These are phyloP conservation scores for Pristionchus pacificus DNA, from an alignment of 1,140 invertebrate genomes.

Conservation along the genomic window DNA sequence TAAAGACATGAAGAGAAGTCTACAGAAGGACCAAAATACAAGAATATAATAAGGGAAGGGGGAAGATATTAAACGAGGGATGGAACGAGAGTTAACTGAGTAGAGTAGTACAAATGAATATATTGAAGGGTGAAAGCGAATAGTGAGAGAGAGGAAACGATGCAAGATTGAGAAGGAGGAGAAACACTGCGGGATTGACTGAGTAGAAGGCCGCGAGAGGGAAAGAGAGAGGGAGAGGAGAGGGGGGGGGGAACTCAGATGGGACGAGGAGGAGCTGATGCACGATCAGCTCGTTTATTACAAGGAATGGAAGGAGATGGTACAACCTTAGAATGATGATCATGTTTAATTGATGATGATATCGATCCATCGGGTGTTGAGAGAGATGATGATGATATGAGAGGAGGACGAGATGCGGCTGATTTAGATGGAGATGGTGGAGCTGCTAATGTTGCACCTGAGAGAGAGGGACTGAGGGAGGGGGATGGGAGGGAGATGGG, in stretches of 20 bases:
- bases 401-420: not conserved
- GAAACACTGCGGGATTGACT: not conserved
- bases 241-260: not conserved
- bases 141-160: not conserved
- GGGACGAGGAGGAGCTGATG: slow-evolving; percentile 6
- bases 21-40: not conserved
- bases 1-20: not conserved
- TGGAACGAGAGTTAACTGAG: slow-evolving; percentile 7
- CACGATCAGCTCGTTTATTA: slow-evolving; percentile 7
- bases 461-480: not conserved
- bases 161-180: not conserved
- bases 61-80: slow-evolving; percentile 12
- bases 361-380: slow-evolving; percentile 2
- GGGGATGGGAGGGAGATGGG: too few species aligned
- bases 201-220: not conserved
- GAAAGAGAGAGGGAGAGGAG: not conserved
- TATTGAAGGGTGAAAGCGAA: not conserved
- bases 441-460: not conserved
- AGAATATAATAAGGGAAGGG: not conserved
- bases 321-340: not conserved
- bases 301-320: not conserved
- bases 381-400: not conserved
- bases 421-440: too few species aligned
- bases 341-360: slow-evolving; percentile 1
- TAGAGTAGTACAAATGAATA: not conserved